These are phyloP conservation scores for Cochlearius cochlearius DNA, from an alignment of 2,113 vertebrate species.

Conservation along the genomic window DNA sequence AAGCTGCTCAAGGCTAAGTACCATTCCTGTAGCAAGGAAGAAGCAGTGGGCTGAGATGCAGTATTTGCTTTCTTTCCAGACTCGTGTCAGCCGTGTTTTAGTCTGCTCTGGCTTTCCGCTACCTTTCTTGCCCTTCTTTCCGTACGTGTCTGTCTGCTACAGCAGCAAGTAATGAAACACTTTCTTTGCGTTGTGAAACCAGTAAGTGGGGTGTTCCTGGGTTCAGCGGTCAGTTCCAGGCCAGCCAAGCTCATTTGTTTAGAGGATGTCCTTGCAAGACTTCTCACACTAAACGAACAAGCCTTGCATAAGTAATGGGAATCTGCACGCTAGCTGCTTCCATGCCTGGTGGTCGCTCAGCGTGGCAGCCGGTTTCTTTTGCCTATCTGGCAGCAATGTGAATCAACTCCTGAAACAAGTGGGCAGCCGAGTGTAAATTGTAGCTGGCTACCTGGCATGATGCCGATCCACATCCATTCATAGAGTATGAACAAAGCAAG, in stretches of 20 bases:
- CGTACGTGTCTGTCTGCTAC: neutral
- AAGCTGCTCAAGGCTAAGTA: neutral
- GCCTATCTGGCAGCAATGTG: neutral
- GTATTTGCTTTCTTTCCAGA: slow-evolving; percentile 3
- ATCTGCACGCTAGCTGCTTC: neutral
- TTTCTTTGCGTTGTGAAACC: neutral
- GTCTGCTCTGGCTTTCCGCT: neutral
- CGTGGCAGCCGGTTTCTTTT: neutral
- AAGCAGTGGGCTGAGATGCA: neutral
- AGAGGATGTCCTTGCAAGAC: neutral
- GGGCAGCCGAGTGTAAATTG: neutral
- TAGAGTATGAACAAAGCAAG: neutral
- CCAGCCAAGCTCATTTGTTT: slow-evolving; percentile 11
- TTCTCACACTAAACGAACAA: neutral
- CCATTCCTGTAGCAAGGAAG: neutral
- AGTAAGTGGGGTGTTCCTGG: neutral
- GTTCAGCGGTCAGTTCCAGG: neutral
- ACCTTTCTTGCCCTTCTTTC: neutral
- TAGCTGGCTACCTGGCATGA: neutral
- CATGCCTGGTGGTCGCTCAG: neutral
- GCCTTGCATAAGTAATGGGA: neutral
- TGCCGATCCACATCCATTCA: rapidly evolving
- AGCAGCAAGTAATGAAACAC: neutral
- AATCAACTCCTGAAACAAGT: neutral
- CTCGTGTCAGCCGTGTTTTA: neutral